These are phyloP conservation scores for Amazonetta brasiliensis DNA, from an alignment of 2,797 vertebrate species.

Conservation along the genomic window DNA sequence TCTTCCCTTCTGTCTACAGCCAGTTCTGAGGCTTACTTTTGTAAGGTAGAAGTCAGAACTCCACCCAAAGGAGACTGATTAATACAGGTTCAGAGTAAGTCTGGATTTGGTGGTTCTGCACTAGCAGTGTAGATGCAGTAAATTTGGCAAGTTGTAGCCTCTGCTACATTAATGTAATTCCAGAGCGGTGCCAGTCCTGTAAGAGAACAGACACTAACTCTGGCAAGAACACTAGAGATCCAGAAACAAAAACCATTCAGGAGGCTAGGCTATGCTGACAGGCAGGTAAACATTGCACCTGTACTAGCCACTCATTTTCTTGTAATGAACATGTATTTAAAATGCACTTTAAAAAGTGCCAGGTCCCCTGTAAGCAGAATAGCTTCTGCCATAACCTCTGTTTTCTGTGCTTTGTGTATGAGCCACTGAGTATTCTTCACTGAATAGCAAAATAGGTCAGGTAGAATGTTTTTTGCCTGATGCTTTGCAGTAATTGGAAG, in stretches of 20 bases:
- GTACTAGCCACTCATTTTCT: slow-evolving; percentile 12
- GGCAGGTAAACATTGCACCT: slow-evolving; percentile 4
- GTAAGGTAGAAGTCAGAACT: neutral
- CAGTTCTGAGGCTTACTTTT: neutral
- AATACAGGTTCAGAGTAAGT: neutral
- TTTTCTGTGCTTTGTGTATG: slow-evolving; percentile 25
- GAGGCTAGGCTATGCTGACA: slow-evolving; percentile 22
- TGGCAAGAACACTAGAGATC: neutral
- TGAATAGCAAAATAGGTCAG: slow-evolving; percentile 45
- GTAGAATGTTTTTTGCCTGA: slow-evolving; percentile 58
- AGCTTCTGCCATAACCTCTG: slow-evolving; percentile 40
- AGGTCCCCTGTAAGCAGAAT: slow-evolving; percentile 51
- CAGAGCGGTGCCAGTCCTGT: neutral
- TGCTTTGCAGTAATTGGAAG: slow-evolving; percentile 60
- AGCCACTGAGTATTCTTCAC: slow-evolving; percentile 60
- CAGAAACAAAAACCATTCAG: neutral
- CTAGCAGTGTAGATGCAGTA: neutral
- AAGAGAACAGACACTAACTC: neutral
- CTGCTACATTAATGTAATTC: neutral
- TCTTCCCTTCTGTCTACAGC: neutral
- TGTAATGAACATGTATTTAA: slow-evolving; percentile 6
- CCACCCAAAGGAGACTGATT: neutral
- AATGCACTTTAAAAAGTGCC: slow-evolving; percentile 22
- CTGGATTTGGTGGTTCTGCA: neutral
- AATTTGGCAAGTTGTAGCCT: neutral